Base-by-base conservation (phyloP, 2,113 vertebrate genomes). In the Seriola rivoliana region DNA sequence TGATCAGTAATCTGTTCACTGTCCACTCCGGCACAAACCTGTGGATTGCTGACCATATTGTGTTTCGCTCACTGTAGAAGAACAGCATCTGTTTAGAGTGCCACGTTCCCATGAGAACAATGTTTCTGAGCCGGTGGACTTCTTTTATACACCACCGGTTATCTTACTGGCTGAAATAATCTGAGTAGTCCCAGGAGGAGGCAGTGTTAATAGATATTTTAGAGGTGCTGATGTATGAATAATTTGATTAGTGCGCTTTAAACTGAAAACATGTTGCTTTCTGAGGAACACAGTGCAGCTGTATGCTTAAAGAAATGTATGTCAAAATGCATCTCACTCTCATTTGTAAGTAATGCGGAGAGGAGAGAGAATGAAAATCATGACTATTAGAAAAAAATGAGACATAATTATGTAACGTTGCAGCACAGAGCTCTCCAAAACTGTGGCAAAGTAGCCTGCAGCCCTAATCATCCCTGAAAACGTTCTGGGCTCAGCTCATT, bases 61-160 rank as follows among this genome's bases (percentile, higher is more conserved):
- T 72, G 67, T 90, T 86, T 90, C 90, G 78, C 59, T 86, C 48
- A 63, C 71, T 78, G 73, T 57, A 36, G 55, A 83, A 48, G 69
- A 91, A 83, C 57, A 91, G 77, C 90, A 92, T 91, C 89, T 94
- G 88, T 84, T 93, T 59, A 32, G 64, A 81, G 82, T 23, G 52
- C 68, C 63, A 9, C 3, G 85, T 85, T 94, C 93, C 92, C 94
- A 87, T 81, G 92, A 92, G 92, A 93, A 90, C 81, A 65, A 54
- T 52, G 68, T 78, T 91, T 81, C 86, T 85, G 75, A 85, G 87
- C 80, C 32, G 8, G 55, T 76, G 67, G 75, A 88, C 81, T 85
- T 91, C 72, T 89, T 91, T 86, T 82, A 77, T 75, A 76, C 82
- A 71, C 82, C 63, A 73, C 79, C 75, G 80, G 38, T 82, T 86